These are phyloP conservation scores for Malurus leucopterus DNA, from an alignment of 2,797 vertebrate genomes.

Conservation along the genomic window DNA sequence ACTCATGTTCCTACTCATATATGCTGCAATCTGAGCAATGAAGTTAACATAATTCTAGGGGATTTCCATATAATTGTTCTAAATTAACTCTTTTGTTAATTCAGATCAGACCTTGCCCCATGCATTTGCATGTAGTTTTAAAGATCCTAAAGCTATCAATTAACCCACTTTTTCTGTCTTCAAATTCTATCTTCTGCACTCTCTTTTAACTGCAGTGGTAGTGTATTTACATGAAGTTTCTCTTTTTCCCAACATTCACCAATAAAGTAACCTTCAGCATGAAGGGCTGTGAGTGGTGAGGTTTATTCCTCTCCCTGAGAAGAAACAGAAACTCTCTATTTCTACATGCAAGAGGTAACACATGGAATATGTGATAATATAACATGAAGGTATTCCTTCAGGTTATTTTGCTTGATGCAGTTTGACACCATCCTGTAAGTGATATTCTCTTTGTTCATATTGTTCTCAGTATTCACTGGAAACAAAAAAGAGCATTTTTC, in stretches of 20 bases:
- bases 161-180: neutral
- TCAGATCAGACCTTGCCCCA: neutral
- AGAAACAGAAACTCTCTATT: conserved; percentile 17
- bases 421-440: neutral
- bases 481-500: conserved; percentile 11
- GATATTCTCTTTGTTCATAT: conserved; percentile 26
- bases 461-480: neutral
- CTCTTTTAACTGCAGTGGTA: neutral
- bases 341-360: neutral
- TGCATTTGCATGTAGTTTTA: neutral
- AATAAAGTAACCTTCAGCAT: conserved; percentile 9
- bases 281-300: neutral
- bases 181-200: neutral
- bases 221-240: neutral
- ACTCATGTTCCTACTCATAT: accelerated
- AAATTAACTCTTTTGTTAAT: neutral
- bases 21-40: neutral
- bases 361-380: neutral
- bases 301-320: neutral
- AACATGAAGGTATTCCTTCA: neutral
- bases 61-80: neutral
- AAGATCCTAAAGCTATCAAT: conserved; percentile 12
- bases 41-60: neutral
- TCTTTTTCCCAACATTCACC: neutral
- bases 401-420: conserved; percentile 30